Conservation (phyloP, 2,797 vertebrate genomes). For the Leontopithecus rosalia region DNA sequence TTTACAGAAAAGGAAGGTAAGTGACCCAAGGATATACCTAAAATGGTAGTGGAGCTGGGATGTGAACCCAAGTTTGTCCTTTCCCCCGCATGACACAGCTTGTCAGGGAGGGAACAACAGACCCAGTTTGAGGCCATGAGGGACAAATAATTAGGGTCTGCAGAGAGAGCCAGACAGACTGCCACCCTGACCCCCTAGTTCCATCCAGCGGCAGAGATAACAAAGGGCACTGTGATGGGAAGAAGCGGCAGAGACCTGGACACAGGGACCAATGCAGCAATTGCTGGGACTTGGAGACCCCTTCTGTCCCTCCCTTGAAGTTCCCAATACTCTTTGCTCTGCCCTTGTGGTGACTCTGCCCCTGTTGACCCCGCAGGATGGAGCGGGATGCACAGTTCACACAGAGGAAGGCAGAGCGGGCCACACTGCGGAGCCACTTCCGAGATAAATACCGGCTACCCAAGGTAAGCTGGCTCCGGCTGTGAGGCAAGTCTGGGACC, state of each 20-base stretch:
- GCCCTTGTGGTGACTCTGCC: background rate
- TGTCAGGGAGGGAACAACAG: background rate
- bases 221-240: background rate
- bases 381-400: conserved; percentile 94
- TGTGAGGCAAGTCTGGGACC: background rate
- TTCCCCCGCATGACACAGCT: background rate
- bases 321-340: background rate
- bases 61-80: background rate
- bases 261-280: background rate
- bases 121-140: fast-evolving
- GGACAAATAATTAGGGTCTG: background rate
- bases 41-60: background rate
- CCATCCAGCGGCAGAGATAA: background rate
- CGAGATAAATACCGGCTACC: conserved; percentile 97
- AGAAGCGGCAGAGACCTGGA: background rate
- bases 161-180: background rate
- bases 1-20: conserved; percentile 22
- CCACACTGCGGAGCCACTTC: conserved; percentile 95
- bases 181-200: background rate
- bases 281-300: background rate
- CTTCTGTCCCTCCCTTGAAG: background rate
- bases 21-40: background rate
- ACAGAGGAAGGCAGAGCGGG: conserved; percentile 97
- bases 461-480: conserved; percentile 88
- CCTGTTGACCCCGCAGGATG: conserved; percentile 85